A percentile compares a stretch with the other conserved stretches of the same genome.
Conservation (phyloP, 2,113 vertebrate species). For the Festucalex cinctus region DNA sequence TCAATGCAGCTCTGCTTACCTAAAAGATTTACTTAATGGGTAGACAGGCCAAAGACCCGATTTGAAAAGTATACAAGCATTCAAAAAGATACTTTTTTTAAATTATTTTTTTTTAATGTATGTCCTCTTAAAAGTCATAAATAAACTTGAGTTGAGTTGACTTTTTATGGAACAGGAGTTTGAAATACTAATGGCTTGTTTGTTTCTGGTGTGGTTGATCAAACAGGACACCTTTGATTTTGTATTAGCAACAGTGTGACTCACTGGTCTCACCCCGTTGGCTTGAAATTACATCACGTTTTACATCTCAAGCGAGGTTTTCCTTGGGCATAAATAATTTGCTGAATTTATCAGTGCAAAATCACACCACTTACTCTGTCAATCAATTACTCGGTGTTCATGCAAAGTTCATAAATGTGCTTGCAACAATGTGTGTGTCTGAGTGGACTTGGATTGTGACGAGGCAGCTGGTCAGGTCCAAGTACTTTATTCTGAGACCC, state of each 20-base stretch:
- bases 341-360: no score
- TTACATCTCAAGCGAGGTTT: no score
- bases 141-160: no score
- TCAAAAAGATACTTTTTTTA: no score
- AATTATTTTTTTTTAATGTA: no score
- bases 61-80: no score
- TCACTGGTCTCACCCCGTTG: neutral
- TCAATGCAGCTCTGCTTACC: no score
- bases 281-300: neutral
- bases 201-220: neutral
- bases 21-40: no score
- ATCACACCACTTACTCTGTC: no score
- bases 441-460: conserved; percentile 20
- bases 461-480: conserved; percentile 29
- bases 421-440: conserved; percentile 9
- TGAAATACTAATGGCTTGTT: neutral
- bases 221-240: neutral
- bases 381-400: neutral
- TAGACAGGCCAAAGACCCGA: no score
- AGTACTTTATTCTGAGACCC: conserved; percentile 27
- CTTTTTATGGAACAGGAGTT: neutral
- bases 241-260: neutral
- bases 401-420: neutral
- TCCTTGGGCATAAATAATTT: no score
- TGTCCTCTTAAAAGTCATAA: no score